Conservation (phyloP, 2,888 invertebrate genomes). For the Stramonita haemastoma region DNA sequence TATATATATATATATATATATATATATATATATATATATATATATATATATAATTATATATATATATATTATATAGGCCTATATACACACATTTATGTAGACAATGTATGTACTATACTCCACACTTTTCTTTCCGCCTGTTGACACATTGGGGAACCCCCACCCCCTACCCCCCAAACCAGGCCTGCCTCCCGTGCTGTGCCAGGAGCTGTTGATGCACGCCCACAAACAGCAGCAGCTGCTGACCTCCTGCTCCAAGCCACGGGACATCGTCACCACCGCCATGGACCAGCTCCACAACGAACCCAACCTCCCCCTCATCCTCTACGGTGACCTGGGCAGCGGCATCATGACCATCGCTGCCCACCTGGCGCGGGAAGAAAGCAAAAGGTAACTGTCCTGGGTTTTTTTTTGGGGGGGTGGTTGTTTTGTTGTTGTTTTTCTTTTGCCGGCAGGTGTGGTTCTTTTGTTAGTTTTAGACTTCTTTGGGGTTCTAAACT, state of each 20-base stretch:
- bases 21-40: no score
- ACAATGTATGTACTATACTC: no score
- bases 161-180: not conserved
- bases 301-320: conserved; percentile 14
- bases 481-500: no score
- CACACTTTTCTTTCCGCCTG: no score
- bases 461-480: no score
- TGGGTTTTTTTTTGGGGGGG: no score
- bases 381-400: not conserved
- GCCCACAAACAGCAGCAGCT: conserved; percentile 20
- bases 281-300: not conserved
- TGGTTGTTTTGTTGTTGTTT: no score
- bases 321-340: conserved; percentile 41
- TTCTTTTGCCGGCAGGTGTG: no score
- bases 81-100: no score
- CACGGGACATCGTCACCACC: not conserved
- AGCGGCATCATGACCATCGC: conserved; percentile 36
- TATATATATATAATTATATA: no score
- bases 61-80: no score
- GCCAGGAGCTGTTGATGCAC: conserved; percentile 37
- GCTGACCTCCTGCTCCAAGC: not conserved
- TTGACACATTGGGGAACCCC: not conserved
- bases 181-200: conserved; percentile 35
- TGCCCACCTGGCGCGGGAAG: conserved; percentile 28
- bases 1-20: no score